These are phyloP conservation scores for Myopa testacea DNA, from an alignment of 2,888 invertebrate species.

Conservation along the genomic window DNA sequence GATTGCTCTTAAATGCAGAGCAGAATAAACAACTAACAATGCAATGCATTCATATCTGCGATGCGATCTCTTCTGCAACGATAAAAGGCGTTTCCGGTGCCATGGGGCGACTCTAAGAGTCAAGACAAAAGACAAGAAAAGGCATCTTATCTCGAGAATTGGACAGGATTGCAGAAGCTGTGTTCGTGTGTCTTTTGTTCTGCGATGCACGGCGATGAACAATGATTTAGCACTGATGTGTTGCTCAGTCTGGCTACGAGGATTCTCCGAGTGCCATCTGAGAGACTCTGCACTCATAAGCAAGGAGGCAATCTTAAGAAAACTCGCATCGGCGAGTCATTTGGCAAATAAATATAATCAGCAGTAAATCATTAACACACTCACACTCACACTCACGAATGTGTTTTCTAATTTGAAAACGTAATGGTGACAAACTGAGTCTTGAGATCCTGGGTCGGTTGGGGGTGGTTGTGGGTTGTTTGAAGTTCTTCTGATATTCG, in stretches of 20 bases:
- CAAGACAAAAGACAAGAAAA: background rate
- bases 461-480: background rate
- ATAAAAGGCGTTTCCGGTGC: conserved; percentile 33
- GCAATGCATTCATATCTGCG: background rate
- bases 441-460: background rate
- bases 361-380: conserved; percentile 55
- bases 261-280: background rate
- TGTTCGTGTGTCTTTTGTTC: too few species aligned
- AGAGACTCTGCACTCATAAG: background rate
- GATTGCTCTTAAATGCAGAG: conserved; percentile 17
- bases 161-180: too few species aligned
- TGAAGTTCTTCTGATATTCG: too few species aligned
- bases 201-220: background rate
- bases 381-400: background rate
- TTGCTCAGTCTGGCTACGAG: too few species aligned
- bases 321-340: conserved; percentile 40
- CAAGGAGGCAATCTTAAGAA: background rate
- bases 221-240: background rate
- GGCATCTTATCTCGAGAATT: too few species aligned
- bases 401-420: background rate
- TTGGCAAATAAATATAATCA: conserved; percentile 56
- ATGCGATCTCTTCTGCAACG: conserved; percentile 28
- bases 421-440: background rate
- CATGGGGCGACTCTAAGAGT: background rate
- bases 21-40: background rate